Percentiles rank a stretch among this genome's conserved stretches.
phyloP scores from a whole-genome alignment of 2,888 invertebrate species.

The Mellilla xanthometata region DNA sequence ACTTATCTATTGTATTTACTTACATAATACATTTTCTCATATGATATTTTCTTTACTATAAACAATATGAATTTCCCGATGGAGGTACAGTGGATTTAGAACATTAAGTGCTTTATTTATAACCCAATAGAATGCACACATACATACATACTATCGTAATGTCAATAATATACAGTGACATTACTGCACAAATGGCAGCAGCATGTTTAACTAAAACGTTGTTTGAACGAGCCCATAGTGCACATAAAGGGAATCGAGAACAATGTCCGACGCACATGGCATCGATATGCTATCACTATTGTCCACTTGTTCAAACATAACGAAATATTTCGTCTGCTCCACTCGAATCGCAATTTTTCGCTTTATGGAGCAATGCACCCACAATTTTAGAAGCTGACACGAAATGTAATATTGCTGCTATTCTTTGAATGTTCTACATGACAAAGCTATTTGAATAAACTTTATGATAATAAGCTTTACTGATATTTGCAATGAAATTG shows the following conservation, averaged over 20 bases:
- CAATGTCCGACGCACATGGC: slow-evolving; percentile 44
- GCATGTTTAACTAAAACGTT: slow-evolving; percentile 46
- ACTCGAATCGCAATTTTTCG: slow-evolving; percentile 3
- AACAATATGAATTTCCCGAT: too few species aligned
- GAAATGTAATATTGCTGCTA: background rate
- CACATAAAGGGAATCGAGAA: slow-evolving; percentile 43
- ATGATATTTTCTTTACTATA: too few species aligned
- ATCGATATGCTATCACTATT: slow-evolving; percentile 36
- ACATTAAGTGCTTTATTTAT: too few species aligned
- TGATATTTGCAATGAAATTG: background rate
- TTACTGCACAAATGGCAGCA: slow-evolving; percentile 44
- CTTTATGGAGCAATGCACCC: background rate
- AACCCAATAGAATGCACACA: too few species aligned
- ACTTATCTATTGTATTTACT: too few species aligned
- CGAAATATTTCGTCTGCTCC: slow-evolving; percentile 12
- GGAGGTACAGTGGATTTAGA: too few species aligned
- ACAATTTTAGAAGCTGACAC: background rate
- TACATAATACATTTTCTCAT: too few species aligned
- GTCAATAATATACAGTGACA: slow-evolving; percentile 31
- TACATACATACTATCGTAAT: background rate
- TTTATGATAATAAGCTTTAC: background rate
- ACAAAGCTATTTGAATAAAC: too few species aligned
- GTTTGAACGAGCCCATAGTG: slow-evolving; percentile 57
- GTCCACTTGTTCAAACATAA: slow-evolving; percentile 33
- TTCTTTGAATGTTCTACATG: too few species aligned